These are phyloP conservation scores for Cantharis nigra DNA, from an alignment of 2,888 invertebrate species.

Conservation along the genomic window DNA sequence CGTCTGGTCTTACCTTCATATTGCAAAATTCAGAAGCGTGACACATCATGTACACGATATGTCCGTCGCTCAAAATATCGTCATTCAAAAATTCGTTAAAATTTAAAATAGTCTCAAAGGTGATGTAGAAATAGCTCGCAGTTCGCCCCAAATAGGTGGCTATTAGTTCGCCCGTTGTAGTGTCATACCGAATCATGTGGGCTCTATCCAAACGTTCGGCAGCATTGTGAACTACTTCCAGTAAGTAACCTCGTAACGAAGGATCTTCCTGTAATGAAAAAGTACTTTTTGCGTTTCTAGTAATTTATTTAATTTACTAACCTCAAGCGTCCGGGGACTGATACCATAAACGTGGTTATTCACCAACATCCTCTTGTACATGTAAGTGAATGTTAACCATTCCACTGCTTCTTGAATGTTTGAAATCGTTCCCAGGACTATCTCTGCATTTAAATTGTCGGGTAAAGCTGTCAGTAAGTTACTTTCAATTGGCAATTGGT, in stretches of 20 bases:
- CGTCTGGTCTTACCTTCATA: conserved; percentile 91
- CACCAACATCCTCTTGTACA: conserved; percentile 90
- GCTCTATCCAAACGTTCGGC: conserved; percentile 89
- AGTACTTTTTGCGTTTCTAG: not conserved
- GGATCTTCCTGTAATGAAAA: conserved; percentile 68
- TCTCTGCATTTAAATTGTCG: conserved; percentile 98
- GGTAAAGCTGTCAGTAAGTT: conserved; percentile 90
- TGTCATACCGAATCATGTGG: conserved; percentile 91
- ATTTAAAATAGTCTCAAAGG: conserved; percentile 90
- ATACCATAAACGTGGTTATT: conserved; percentile 85
- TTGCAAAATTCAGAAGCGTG: conserved; percentile 94
- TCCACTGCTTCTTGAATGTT: conserved; percentile 95
- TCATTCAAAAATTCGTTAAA: conserved; percentile 80
- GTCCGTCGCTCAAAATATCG: conserved; percentile 82
- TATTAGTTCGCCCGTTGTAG: conserved; percentile 78
- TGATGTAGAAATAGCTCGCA: conserved; percentile 97
- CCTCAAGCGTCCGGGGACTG: conserved; percentile 16
- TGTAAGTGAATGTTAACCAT: conserved; percentile 97
- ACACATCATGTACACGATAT: conserved; percentile 89
- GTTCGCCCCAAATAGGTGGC: conserved; percentile 91
- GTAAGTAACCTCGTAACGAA: conserved; percentile 74
- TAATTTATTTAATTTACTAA: not conserved
- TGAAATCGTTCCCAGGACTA: conserved; percentile 93
- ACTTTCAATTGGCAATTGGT: conserved; percentile 98
- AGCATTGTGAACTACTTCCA: conserved; percentile 76